Base-by-base conservation (phyloP, 2,888 invertebrate species). In the Apamea sordens region DNA sequence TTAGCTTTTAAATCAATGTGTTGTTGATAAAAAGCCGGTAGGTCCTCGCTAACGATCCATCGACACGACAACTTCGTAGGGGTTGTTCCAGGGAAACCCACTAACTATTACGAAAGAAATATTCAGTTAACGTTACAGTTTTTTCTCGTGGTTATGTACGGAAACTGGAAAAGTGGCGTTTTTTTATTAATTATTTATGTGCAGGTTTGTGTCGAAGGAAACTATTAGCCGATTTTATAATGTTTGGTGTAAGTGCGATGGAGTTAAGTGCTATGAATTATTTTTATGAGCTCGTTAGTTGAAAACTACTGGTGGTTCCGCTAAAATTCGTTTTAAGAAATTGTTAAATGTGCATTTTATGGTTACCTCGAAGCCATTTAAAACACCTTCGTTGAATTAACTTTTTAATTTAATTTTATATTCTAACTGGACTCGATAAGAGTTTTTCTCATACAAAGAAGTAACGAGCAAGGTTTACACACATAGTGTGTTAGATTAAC, bases 1-100 rank as follows among this genome's bases (percentile, higher is more conserved):
- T 89, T 86, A 87, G 89, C 89, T 89, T 91, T 92, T 92, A 92
- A 93, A 94, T 94, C 94, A 94, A 94, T 94, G 93, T 90, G 91
- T 88, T 90, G 90, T 90, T 93, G 93, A 94, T 93, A 94, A 94
- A 92, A 93, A 81, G 76, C 71, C 82, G 61, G 85, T 86, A 89
- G 85, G 87, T 88, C 78, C 81, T 80, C 77, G 86, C 87, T 92
- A 92, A 92, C 90, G 88, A 84, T 84, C 82, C 67, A 80, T 72
- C 83, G 85, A 85, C 93, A 93, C 92, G 93, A 86, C 90, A 90
- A 73, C 71, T 15, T 56, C 67, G 63, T 64, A 70, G 73, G 83
- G 82, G 76, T 64, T 67, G 70, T 56, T 56, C 63, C 21, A 77
- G 59, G 67, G 70, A 80, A 76, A 36, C 47, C 53, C 36, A 64